A percentile compares a stretch with the other conserved stretches of the same genome.
These are phyloP conservation scores for Sebastiscus albofasciatus DNA, from an alignment of 2,797 vertebrate species.

Conservation along the genomic window DNA sequence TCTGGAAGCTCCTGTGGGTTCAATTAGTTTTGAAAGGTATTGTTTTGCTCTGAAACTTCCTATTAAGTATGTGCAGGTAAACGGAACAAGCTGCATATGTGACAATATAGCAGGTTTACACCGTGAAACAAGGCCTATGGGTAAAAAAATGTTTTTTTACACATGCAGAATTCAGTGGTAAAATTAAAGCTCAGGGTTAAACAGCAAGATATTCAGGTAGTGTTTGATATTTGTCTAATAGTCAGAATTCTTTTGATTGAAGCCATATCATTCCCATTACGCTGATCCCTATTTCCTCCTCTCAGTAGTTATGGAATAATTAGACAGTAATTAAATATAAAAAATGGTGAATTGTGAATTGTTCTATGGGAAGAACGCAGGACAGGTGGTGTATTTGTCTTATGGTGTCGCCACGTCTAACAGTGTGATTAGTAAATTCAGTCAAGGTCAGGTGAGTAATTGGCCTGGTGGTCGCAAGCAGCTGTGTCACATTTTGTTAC, in stretches of 20 bases:
- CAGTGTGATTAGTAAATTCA: constrained; percentile 48
- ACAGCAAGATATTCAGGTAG: neutral
- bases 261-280: neutral
- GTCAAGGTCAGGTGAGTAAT: constrained; percentile 59
- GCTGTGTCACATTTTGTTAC: constrained; percentile 55
- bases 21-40: constrained; percentile 20
- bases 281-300: constrained; percentile 5
- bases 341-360: neutral
- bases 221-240: constrained; percentile 1
- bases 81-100: neutral
- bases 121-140: neutral
- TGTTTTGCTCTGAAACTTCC: constrained; percentile 28
- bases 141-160: neutral
- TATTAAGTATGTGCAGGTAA: neutral
- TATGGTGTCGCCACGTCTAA: constrained; percentile 10
- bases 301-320: constrained; percentile 5
- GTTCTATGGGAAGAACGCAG: neutral
- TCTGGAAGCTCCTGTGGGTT: constrained; percentile 22
- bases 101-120: neutral
- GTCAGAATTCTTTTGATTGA: neutral
- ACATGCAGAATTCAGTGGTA: neutral
- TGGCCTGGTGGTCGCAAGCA: constrained; percentile 38
- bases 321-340: constrained; percentile 9
- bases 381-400: constrained; percentile 35
- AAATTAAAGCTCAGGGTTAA: neutral